These are phyloP conservation scores for Tridacna crocea DNA, from an alignment of 2,888 invertebrate species.

Conservation along the genomic window DNA sequence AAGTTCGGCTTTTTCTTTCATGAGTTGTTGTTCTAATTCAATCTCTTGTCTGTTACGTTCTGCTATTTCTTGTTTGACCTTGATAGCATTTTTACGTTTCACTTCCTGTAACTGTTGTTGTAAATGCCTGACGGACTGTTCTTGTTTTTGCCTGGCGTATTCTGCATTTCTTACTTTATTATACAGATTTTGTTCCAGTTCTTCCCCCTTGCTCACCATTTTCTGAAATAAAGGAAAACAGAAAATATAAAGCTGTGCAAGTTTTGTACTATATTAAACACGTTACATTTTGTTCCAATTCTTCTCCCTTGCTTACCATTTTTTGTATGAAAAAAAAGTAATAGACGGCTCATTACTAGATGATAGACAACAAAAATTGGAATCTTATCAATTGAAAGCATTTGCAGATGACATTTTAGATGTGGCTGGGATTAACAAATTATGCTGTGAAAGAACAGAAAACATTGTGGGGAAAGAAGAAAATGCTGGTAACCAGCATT, in stretches of 20 bases:
- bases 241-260: background rate
- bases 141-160: conserved; percentile 81
- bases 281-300: conserved; percentile 77
- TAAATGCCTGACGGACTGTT: conserved; percentile 77
- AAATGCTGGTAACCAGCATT: no score
- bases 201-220: conserved; percentile 82
- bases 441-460: no score
- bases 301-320: conserved; percentile 80
- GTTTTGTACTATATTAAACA: conserved; percentile 79
- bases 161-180: conserved; percentile 80
- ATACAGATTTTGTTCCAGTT: conserved; percentile 79
- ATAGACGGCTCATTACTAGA: background rate
- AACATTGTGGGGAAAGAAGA: no score
- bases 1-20: conserved; percentile 79
- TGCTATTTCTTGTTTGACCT: conserved; percentile 75
- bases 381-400: no score
- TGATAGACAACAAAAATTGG: no score
- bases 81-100: conserved; percentile 75
- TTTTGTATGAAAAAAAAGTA: background rate
- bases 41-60: conserved; percentile 72
- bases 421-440: no score
- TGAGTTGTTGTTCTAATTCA: conserved; percentile 78
- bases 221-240: conserved; percentile 69
- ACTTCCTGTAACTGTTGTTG: conserved; percentile 76
- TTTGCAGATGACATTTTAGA: no score